Base-by-base conservation (phyloP, 1,140 invertebrate genomes). In the Sminthurides bifidus region DNA sequence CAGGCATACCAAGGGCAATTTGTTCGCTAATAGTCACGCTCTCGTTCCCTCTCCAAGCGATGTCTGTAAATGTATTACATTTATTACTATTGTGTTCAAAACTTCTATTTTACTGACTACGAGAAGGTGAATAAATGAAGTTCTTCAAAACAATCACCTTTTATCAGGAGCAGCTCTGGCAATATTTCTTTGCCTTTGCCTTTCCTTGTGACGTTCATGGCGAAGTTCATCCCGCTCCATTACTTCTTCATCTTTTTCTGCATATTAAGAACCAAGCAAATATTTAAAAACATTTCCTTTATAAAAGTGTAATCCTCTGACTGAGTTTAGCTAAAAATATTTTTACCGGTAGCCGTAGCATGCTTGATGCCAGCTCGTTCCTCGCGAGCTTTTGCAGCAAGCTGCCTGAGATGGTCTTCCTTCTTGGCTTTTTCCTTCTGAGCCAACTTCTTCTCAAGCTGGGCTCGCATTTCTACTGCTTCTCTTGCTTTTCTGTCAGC, bases 361-460 rank as follows among this genome's bases (percentile, higher is more conserved):
- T 72, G 57, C 43, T 81, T 77, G n/a, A 85, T 77, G 0, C 92
- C 92, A 27, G 91, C 91, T 62, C 93, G 77, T 67, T 96, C 91
- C 65, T 97, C 92, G 58, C 95, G 79, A 0, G 96, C 95, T 68
- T 92, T 86, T 70, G 94, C 90, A 17, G 96, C 96, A 67, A 98
- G 74, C 69, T 87, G 80, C 43, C 92, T 75, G 61, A 99, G 72
- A 73, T 89, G 83, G 63, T 96, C 93, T 72, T 99, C 96, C 66
- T 98, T 98, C 73, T 92, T 92, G 68, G 97, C 92, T 67, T 98
- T 98, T 70, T 98, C 93, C 66, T 96, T 94, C 66, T 97, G 91
- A 0, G 93, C 93, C 56, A 98, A 70, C 73, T 93, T 92, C 74
- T 92, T 91, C 68, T 99, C 94, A 2, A 98, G 74, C 69, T 97